phyloP scores from a whole-genome alignment of 2,888 invertebrate species.

The Muschampia staudingeri region DNA sequence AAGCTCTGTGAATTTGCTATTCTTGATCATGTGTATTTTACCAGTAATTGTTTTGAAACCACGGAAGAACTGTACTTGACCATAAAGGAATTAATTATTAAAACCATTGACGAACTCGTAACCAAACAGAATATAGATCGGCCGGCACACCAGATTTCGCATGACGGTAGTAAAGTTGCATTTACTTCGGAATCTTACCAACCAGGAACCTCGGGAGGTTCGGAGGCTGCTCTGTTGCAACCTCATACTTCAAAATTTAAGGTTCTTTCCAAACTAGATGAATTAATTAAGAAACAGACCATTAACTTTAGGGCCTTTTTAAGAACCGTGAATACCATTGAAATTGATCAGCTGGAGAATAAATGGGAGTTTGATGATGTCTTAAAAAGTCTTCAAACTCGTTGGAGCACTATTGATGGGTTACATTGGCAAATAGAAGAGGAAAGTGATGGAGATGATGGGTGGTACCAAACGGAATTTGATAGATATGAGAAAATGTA shows the following conservation, averaged over 20 bases:
- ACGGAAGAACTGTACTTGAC: not conserved
- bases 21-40: not conserved
- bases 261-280: not conserved
- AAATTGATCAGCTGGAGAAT: not conserved
- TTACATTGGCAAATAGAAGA: slow-evolving; percentile 27
- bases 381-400: not conserved
- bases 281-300: slow-evolving; percentile 14
- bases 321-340: not conserved
- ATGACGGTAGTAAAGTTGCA: no score
- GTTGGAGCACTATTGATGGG: slow-evolving; percentile 1
- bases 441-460: not conserved
- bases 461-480: slow-evolving; percentile 10
- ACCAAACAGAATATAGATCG: not conserved
- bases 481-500: not conserved
- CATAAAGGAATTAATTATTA: not conserved
- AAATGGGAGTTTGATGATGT: slow-evolving; percentile 32
- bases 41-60: not conserved
- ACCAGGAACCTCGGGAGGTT: no score
- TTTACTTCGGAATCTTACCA: no score
- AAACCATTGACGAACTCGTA: not conserved
- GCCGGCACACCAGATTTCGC: not conserved
- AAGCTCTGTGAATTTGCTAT: not conserved
- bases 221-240: no score
- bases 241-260: no score
- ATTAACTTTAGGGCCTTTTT: slow-evolving; percentile 17